Conservation (phyloP, 2,113 vertebrate genomes). For the Dolichotis patagonum region DNA sequence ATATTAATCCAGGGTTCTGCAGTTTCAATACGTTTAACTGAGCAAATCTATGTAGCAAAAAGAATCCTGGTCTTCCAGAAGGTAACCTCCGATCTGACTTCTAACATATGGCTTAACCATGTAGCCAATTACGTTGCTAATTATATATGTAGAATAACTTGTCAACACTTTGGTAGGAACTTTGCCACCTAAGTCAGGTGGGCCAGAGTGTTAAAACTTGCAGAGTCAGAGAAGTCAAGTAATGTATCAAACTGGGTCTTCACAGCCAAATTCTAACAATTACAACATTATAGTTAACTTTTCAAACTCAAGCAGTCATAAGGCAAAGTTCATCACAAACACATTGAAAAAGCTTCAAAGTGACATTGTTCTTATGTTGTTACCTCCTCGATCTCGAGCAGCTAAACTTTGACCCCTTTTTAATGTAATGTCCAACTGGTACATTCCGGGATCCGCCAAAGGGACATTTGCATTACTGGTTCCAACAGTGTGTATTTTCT, state of each 20-base stretch:
- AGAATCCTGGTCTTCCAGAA: background rate
- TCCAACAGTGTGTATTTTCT: conserved; percentile 90
- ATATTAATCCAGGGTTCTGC: background rate
- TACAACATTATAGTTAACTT: background rate
- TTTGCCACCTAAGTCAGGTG: background rate
- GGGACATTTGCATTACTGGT: conserved; percentile 91
- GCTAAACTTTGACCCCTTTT: conserved; percentile 95
- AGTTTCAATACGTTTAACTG: background rate
- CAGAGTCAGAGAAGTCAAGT: background rate
- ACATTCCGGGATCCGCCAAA: conserved; percentile 90
- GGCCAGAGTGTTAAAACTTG: background rate
- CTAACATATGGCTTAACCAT: background rate
- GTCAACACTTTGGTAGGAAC: background rate
- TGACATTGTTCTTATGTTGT: conserved; percentile 30
- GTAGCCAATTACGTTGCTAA: background rate
- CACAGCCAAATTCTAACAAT: conserved; percentile 23
- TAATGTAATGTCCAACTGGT: conserved; percentile 95
- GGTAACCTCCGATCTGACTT: background rate
- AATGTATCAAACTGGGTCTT: background rate
- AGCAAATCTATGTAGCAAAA: background rate
- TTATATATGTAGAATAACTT: background rate
- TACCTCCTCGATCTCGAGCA: conserved; percentile 96
- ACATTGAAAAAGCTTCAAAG: background rate
- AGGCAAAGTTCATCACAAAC: conserved; percentile 1
- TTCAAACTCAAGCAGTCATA: conserved; percentile 4